phyloP scores from a whole-genome alignment of 2,113 vertebrate species.

The Oryzias celebensis region DNA sequence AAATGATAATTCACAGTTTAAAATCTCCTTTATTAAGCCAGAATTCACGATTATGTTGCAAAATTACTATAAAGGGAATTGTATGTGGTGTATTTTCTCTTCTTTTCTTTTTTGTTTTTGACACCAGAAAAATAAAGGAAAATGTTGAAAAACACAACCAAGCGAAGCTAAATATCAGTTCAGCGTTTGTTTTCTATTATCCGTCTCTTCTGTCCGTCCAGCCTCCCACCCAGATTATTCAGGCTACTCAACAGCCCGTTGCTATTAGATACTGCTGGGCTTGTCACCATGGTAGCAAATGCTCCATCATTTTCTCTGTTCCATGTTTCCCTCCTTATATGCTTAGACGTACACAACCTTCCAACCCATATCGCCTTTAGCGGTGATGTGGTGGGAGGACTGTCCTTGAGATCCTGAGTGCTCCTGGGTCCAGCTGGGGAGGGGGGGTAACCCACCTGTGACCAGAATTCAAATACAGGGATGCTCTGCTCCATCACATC shows the following conservation, averaged over 20 bases:
- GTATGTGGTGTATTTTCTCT: no score
- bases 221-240: constrained; percentile 33
- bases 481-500: neutral
- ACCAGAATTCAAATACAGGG: constrained; percentile 46
- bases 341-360: constrained; percentile 19
- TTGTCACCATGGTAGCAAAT: constrained; percentile 79
- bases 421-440: constrained; percentile 43
- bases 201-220: constrained; percentile 16
- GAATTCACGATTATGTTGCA: constrained; percentile 6
- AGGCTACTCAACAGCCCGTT: constrained; percentile 70
- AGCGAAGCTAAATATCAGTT: neutral
- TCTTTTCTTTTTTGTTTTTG: no score
- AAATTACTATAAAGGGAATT: neutral
- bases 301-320: constrained; percentile 69
- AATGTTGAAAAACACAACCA: constrained; percentile 1
- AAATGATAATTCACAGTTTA: neutral
- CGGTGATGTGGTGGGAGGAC: constrained; percentile 39
- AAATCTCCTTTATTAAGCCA: neutral
- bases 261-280: constrained; percentile 78
- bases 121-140: neutral
- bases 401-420: constrained; percentile 46
- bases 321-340: constrained; percentile 35
- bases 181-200: constrained; percentile 26
- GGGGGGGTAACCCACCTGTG: constrained; percentile 41
- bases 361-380: constrained; percentile 11